Conservation (phyloP, 2,797 vertebrate genomes). For the Scleropages formosus region DNA sequence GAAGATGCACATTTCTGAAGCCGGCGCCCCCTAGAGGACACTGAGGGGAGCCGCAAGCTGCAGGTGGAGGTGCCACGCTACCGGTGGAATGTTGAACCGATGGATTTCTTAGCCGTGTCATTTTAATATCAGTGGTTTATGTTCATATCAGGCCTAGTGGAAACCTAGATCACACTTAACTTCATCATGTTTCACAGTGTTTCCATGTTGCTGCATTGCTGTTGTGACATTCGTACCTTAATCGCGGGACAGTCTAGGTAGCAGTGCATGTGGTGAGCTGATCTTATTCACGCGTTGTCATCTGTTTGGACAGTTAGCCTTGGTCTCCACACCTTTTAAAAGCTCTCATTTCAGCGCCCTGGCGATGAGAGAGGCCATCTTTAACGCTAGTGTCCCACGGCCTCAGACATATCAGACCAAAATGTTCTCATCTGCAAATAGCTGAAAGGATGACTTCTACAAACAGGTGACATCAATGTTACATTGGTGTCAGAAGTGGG, state of each 20-base stretch:
- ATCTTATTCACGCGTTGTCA: slow-evolving; percentile 3
- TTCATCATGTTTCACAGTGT: slow-evolving; percentile 32
- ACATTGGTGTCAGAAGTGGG: no score
- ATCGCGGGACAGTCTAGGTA: not conserved
- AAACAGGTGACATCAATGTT: not conserved
- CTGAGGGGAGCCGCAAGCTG: not conserved
- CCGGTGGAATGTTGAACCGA: not conserved
- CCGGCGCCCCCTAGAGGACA: not conserved
- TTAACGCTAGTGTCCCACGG: not conserved
- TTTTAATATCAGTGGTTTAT: slow-evolving; percentile 25
- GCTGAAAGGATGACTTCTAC: not conserved
- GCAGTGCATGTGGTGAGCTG: not conserved
- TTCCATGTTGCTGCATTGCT: not conserved
- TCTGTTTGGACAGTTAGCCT: slow-evolving; percentile 21
- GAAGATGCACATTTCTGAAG: not conserved
- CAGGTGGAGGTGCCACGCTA: not conserved
- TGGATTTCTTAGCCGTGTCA: not conserved
- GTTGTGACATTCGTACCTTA: slow-evolving; percentile 10
- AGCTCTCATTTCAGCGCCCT: slow-evolving; percentile 4
- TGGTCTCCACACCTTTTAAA: slow-evolving; percentile 16
- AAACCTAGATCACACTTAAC: slow-evolving; percentile 49
- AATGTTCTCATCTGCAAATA: not conserved
- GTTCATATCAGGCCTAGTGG: slow-evolving; percentile 64
- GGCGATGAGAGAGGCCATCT: not conserved
- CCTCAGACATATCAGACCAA: not conserved